Percentiles rank a stretch among this genome's conserved stretches.
phyloP scores from a whole-genome alignment of 2,888 invertebrate species.

The Callinectes sapidus region DNA sequence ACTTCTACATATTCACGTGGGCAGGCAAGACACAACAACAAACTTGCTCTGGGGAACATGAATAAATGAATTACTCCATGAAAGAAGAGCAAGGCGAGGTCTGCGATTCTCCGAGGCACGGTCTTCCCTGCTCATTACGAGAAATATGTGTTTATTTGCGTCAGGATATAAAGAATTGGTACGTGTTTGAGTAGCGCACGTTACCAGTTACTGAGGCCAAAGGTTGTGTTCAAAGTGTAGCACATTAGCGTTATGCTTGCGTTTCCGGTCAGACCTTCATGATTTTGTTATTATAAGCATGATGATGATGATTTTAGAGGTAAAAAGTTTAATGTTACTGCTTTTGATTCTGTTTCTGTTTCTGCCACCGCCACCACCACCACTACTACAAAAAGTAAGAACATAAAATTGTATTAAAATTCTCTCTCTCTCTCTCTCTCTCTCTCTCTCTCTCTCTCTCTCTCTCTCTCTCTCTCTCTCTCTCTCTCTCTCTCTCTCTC shows the following conservation, averaged over 20 bases:
- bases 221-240: too few relatives aligned
- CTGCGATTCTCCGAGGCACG: background rate
- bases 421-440: background rate
- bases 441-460: too few relatives aligned
- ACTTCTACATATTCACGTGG: too few relatives aligned
- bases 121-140: background rate
- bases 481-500: constrained; percentile 10
- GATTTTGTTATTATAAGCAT: too few relatives aligned
- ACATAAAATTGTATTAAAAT: background rate
- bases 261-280: too few relatives aligned
- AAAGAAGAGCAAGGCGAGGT: background rate
- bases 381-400: background rate
- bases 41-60: too few relatives aligned
- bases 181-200: background rate
- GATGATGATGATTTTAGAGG: too few relatives aligned
- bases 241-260: too few relatives aligned
- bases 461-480: background rate
- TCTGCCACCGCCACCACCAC: too few relatives aligned
- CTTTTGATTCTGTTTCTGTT: too few relatives aligned
- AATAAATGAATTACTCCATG: background rate
- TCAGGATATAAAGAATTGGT: background rate
- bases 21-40: too few relatives aligned
- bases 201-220: background rate
- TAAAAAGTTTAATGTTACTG: too few relatives aligned
- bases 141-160: background rate